These are phyloP conservation scores for Hirtodrosophila duncani DNA, from an alignment of 2,888 invertebrate genomes.

Conservation along the genomic window DNA sequence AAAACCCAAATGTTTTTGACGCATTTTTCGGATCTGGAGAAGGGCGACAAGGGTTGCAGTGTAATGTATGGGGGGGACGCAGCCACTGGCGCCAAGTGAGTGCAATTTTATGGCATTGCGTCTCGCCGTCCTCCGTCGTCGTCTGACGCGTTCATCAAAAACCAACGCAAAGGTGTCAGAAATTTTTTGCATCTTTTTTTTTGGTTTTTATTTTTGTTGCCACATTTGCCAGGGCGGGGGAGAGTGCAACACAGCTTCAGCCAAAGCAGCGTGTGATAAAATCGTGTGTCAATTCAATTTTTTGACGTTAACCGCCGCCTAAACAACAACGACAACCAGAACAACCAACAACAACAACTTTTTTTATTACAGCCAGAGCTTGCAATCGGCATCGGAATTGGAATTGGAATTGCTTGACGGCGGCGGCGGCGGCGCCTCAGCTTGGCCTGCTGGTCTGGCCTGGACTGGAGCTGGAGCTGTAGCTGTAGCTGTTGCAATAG, in stretches of 20 bases:
- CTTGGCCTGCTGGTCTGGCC: too few relatives aligned
- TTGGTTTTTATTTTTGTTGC: too few relatives aligned
- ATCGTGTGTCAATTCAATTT: slow-evolving; percentile 68
- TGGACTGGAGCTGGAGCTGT: slow-evolving; percentile 19
- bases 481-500: slow-evolving; percentile 56
- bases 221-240: slow-evolving; percentile 37
- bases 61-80: background rate
- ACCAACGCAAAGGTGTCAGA: slow-evolving; percentile 68
- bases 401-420: slow-evolving; percentile 2
- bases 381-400: background rate
- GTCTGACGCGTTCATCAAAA: slow-evolving; percentile 53
- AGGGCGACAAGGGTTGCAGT: background rate
- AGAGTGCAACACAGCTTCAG: slow-evolving; percentile 11
- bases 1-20: slow-evolving; percentile 56
- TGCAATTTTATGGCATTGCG: slow-evolving; percentile 56
- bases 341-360: slow-evolving; percentile 4
- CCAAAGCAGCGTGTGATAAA: slow-evolving; percentile 55
- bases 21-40: slow-evolving; percentile 36
- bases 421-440: too few relatives aligned
- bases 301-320: slow-evolving; percentile 66
- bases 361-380: slow-evolving; percentile 5
- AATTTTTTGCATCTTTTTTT: slow-evolving; percentile 55
- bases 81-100: slow-evolving; percentile 50
- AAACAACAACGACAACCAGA: slow-evolving; percentile 54
- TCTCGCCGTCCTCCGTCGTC: slow-evolving; percentile 30